Conservation (phyloP, 2,797 vertebrate species). For the Gila robusta region DNA sequence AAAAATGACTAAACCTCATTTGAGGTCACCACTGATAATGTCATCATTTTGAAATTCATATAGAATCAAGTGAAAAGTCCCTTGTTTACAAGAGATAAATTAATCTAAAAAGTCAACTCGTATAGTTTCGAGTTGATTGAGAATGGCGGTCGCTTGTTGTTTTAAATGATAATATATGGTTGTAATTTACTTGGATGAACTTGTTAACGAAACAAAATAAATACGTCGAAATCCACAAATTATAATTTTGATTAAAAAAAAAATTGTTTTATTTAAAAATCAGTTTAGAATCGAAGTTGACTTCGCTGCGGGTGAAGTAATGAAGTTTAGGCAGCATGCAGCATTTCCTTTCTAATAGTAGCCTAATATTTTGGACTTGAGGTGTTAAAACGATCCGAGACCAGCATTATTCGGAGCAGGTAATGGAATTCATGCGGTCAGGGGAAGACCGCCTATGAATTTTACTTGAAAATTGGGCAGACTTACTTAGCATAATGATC, state of each 20-base stretch:
- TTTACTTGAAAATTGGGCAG: neutral
- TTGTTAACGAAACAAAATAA: neutral
- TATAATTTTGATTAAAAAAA: neutral
- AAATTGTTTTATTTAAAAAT: neutral
- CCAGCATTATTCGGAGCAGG: neutral
- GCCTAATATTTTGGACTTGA: too few species aligned
- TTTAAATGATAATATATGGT: neutral
- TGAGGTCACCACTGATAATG: conserved; percentile 6
- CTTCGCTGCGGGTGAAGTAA: neutral
- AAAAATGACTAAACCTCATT: neutral
- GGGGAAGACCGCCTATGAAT: neutral
- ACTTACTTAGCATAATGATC: neutral
- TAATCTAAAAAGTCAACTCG: neutral
- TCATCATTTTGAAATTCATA: neutral
- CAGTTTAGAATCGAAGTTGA: neutral
- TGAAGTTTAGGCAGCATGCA: neutral
- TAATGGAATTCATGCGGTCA: neutral
- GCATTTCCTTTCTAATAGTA: neutral
- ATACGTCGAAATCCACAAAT: neutral
- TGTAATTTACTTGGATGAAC: neutral
- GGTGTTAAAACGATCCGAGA: neutral
- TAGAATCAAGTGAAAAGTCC: neutral
- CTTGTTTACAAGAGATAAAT: neutral
- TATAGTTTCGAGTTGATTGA: neutral
- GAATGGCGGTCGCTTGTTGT: neutral